Conservation (phyloP, 2,113 vertebrate species). For the Indri indri region DNA sequence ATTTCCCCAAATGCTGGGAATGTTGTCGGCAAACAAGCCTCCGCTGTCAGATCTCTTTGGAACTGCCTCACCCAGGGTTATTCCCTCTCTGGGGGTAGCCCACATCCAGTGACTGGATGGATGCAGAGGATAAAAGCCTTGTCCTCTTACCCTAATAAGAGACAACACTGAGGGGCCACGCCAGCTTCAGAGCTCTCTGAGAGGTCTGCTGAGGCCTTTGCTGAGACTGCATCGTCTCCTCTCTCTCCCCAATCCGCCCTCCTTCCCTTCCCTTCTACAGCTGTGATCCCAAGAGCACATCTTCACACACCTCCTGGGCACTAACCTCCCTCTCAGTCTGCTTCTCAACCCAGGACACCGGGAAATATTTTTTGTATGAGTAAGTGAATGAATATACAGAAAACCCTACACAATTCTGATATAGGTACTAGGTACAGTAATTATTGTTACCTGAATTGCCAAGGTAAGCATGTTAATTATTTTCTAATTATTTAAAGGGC, state of each 20-base stretch:
- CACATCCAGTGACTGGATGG: neutral
- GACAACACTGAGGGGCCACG: neutral
- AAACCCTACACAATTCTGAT: neutral
- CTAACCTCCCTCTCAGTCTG: neutral
- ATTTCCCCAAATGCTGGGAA: fast-evolving
- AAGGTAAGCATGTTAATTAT: neutral
- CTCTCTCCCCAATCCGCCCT: fast-evolving
- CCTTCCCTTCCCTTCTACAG: neutral
- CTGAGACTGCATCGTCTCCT: neutral
- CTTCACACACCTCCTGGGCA: neutral
- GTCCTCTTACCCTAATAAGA: no score
- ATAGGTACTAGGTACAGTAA: neutral
- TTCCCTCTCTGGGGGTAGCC: neutral
- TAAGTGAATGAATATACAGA: neutral
- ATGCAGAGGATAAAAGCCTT: neutral
- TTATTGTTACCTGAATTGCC: neutral
- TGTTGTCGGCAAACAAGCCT: neutral
- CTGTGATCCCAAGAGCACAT: neutral
- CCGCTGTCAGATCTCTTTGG: neutral
- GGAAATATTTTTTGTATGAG: neutral
- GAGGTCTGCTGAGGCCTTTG: neutral
- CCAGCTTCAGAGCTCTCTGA: neutral
- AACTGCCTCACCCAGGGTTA: neutral
- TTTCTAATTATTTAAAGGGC: neutral
- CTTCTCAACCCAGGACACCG: neutral